A percentile compares a stretch with the other conserved stretches of the same genome.
Evolutionary conservation across 1,140 invertebrate species (phyloP).

Genomic region (Musca vetustissima): DNA sequence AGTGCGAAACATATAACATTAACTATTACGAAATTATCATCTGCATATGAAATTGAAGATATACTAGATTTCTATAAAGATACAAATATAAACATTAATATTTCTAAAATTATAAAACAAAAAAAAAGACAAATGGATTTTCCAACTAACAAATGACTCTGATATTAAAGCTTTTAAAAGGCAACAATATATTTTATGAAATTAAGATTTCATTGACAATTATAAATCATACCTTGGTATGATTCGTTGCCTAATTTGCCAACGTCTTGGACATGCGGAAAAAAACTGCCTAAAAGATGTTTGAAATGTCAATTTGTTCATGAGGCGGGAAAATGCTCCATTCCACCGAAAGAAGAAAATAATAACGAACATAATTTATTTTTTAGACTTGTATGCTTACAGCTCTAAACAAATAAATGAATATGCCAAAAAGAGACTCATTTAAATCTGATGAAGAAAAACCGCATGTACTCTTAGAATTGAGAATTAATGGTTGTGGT

Average conservation of each 20-base stretch:
- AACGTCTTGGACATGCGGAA: background rate
- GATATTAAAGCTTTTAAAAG: background rate
- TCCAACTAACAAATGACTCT: too few relatives aligned
- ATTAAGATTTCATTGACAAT: background rate
- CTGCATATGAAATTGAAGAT: background rate
- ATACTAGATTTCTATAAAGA: background rate
- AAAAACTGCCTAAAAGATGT: slow-evolving; percentile 13
- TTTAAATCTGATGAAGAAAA: too few relatives aligned
- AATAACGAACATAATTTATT: too few relatives aligned
- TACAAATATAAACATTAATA: background rate
- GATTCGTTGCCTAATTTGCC: background rate
- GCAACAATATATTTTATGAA: background rate
- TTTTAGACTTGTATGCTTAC: too few relatives aligned
- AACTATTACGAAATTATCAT: too few relatives aligned
- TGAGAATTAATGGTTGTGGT: too few relatives aligned
- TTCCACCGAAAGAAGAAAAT: background rate
- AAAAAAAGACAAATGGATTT: background rate
- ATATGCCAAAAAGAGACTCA: too few relatives aligned
- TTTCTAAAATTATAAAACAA: too few relatives aligned
- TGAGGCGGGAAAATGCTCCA: background rate
- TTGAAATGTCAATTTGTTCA: background rate
- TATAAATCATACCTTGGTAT: background rate
- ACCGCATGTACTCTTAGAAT: too few relatives aligned
- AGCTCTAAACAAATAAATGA: too few relatives aligned
- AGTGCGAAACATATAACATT: background rate